Conservation (phyloP, 2,888 invertebrate species). For the Cylloceria caligata region DNA sequence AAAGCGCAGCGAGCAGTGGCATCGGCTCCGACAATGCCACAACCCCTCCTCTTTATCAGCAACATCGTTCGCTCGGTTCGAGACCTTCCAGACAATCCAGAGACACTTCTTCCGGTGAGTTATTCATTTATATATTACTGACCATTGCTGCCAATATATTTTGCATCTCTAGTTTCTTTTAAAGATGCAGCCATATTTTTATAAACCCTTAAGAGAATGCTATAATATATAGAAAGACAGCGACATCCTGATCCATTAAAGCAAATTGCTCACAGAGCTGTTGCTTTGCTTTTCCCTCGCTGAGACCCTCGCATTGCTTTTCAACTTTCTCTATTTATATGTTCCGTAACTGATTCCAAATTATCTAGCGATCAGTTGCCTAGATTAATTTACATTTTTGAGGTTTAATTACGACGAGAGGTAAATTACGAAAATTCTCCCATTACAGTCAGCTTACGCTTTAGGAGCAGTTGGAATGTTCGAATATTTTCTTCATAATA, state of each 20-base stretch:
- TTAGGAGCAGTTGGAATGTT: no score
- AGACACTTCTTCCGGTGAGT: slow-evolving; percentile 83
- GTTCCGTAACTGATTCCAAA: neutral
- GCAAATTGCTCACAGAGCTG: neutral
- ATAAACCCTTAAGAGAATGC: neutral
- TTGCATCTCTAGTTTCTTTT: neutral
- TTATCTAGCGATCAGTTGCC: no score
- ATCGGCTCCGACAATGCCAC: slow-evolving; percentile 96
- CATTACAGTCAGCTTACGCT: no score
- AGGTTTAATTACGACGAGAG: no score
- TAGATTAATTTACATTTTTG: no score
- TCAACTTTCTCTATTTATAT: no score
- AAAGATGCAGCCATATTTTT: neutral
- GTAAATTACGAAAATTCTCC: no score
- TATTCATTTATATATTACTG: neutral
- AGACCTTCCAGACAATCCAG: slow-evolving; percentile 83
- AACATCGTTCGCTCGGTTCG: slow-evolving; percentile 80
- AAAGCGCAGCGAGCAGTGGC: slow-evolving; percentile 93
- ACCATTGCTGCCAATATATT: neutral
- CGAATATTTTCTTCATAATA: no score
- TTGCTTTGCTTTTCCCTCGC: neutral
- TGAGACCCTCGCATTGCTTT: neutral
- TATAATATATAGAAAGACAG: neutral
- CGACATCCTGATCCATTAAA: neutral
- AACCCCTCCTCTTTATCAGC: slow-evolving; percentile 87